Evolutionary conservation across 1,140 invertebrate genomes (phyloP).

Genomic region (Danaus plexippus): DNA sequence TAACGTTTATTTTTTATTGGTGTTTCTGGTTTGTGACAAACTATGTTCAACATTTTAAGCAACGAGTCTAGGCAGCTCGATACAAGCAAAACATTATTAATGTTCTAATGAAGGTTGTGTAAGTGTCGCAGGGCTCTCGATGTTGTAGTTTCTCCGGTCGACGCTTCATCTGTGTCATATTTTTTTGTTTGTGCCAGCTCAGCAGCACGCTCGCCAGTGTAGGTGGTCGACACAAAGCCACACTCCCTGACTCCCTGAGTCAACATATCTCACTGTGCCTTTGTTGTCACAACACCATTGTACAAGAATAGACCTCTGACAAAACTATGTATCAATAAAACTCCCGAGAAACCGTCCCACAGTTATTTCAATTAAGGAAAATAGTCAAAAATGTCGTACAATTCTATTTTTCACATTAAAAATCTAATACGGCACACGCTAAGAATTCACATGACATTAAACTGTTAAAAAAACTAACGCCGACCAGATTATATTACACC

Average conservation of each 20-base stretch:
- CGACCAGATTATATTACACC: constrained; percentile 24
- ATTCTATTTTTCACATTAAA: not conserved
- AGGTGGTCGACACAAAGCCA: constrained; percentile 35
- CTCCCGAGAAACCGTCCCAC: not conserved
- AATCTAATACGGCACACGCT: not conserved
- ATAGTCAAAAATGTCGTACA: not conserved
- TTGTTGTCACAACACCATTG: constrained; percentile 44
- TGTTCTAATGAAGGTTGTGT: constrained; percentile 11
- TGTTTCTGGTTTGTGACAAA: no score
- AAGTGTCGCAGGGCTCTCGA: constrained; percentile 17
- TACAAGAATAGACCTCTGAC: constrained; percentile 28
- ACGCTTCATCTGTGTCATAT: constrained; percentile 5
- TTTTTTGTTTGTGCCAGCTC: constrained; percentile 37
- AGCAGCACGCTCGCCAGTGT: constrained; percentile 26
- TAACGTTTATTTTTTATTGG: no score
- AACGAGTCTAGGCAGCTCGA: not conserved
- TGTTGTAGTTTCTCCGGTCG: constrained; percentile 16
- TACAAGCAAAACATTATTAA: not conserved
- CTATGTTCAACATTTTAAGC: no score
- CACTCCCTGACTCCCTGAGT: constrained; percentile 31
- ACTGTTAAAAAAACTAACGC: not conserved
- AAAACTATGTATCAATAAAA: constrained; percentile 6
- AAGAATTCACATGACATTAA: constrained; percentile 1
- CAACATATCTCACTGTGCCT: constrained; percentile 44
- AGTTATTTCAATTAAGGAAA: no score